These are phyloP conservation scores for Caerostris extrusa DNA, from an alignment of 1,140 invertebrate genomes.

Conservation along the genomic window DNA sequence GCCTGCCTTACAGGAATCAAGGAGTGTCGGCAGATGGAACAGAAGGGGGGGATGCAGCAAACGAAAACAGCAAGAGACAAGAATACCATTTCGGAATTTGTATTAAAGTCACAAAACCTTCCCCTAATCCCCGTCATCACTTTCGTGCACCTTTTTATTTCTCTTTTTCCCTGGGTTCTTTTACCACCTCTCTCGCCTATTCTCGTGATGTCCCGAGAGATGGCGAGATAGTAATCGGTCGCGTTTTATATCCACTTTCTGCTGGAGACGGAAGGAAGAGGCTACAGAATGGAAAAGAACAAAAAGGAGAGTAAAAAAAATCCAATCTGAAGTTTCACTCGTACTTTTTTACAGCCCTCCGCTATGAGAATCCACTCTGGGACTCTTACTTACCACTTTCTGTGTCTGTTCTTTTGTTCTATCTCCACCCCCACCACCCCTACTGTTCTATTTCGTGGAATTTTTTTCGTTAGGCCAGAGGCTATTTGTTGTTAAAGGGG, in stretches of 20 bases:
- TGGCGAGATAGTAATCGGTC: conserved; percentile 34
- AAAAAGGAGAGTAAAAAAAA: not conserved
- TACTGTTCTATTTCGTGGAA: not conserved
- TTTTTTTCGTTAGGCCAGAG: not conserved
- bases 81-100: conserved; percentile 26
- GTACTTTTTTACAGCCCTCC: conserved; percentile 12
- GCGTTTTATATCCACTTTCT: conserved; percentile 43
- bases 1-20: no score
- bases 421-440: not conserved
- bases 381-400: conserved; percentile 44
- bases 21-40: no score
- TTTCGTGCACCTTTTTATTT: conserved; percentile 37
- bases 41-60: no score
- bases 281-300: not conserved
- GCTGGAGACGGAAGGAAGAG: not conserved
- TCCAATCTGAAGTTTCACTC: conserved; percentile 14
- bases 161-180: not conserved
- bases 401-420: conserved; percentile 32
- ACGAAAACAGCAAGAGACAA: not conserved
- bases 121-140: conserved; percentile 24
- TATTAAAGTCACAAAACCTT: conserved; percentile 49
- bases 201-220: not conserved
- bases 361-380: conserved; percentile 29
- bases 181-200: not conserved
- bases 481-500: not conserved